Evolutionary conservation across 1,140 invertebrate species (phyloP).

Genomic region (Drosophila rufa): DNA sequence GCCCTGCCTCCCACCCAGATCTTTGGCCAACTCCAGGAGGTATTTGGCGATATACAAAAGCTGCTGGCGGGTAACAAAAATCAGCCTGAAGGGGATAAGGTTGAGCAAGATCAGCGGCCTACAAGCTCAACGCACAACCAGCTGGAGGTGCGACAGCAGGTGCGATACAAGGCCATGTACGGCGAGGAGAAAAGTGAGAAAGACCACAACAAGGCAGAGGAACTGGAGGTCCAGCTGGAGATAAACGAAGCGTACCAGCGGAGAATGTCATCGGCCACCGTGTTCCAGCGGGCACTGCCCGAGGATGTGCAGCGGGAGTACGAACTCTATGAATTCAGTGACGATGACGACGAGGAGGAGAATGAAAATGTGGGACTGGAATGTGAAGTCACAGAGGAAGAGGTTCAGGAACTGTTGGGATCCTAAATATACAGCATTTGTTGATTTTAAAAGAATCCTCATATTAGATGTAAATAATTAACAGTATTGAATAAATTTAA

Average conservation of each 20-base stretch:
- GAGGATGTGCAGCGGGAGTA: conserved; percentile 36
- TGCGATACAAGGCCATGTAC: conserved; percentile 61
- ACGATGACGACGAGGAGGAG: conserved; percentile 3
- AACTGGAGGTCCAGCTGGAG: conserved; percentile 2
- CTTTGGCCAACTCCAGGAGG: conserved; percentile 53
- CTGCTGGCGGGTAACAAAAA: conserved; percentile 22
- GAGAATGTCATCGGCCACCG: conserved; percentile 59
- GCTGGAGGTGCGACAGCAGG: conserved; percentile 36
- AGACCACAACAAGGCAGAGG: not conserved
- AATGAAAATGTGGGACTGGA: not conserved
- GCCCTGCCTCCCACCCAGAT: conserved; percentile 52
- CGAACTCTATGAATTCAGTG: conserved; percentile 15
- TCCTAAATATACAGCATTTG: not conserved
- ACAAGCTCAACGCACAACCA: conserved; percentile 26
- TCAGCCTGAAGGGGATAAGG: not conserved
- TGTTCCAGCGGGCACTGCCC: conserved; percentile 51
- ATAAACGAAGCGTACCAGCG: conserved; percentile 33
- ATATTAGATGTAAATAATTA: not conserved
- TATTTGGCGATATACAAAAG: conserved; percentile 54
- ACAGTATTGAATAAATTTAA: not conserved
- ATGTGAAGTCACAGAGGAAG: not conserved
- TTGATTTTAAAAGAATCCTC: not conserved
- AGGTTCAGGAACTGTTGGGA: conserved; percentile 4
- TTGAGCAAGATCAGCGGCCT: not conserved
- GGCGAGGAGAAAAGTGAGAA: conserved; percentile 11